Conservation (phyloP, 2,888 invertebrate genomes). For the Dryocosmus kuriphilus region DNA sequence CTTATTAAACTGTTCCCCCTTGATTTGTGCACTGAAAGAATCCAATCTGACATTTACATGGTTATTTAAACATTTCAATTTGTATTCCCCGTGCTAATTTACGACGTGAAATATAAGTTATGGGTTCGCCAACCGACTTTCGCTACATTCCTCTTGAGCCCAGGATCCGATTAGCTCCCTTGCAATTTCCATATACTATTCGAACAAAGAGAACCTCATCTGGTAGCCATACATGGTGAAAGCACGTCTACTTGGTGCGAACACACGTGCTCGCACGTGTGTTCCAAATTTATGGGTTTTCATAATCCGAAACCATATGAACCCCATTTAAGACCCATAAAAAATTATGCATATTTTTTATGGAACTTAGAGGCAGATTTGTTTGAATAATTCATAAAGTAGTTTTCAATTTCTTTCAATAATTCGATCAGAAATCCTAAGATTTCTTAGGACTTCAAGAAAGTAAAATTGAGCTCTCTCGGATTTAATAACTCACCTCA, state of each 20-base stretch:
- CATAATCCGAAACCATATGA: not conserved
- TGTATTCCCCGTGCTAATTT: conserved; percentile 12
- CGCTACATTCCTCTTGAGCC: conserved; percentile 2
- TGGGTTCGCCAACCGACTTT: not conserved
- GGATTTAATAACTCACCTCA: too few species aligned
- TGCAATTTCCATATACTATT: conserved; percentile 14
- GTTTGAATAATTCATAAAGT: too few species aligned
- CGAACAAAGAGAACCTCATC: conserved; percentile 14
- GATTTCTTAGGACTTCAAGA: too few species aligned
- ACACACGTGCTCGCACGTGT: conserved; percentile 24
- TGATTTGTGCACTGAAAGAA: conserved; percentile 5
- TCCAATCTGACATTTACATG: not conserved
- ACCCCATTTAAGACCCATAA: too few species aligned
- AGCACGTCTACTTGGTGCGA: not conserved
- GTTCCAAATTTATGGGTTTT: not conserved
- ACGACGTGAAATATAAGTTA: conserved; percentile 21
- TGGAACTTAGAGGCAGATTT: too few species aligned
- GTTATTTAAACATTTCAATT: conserved; percentile 3
- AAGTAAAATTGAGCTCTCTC: too few species aligned
- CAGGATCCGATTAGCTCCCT: conserved; percentile 6
- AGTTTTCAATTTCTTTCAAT: too few species aligned
- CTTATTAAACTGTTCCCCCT: not conserved
- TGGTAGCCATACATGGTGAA: conserved; percentile 12
- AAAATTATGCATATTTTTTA: not conserved
- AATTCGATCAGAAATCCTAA: too few species aligned